Conservation (phyloP, 2,113 vertebrate genomes). For the Trochalopteron elliotii region DNA sequence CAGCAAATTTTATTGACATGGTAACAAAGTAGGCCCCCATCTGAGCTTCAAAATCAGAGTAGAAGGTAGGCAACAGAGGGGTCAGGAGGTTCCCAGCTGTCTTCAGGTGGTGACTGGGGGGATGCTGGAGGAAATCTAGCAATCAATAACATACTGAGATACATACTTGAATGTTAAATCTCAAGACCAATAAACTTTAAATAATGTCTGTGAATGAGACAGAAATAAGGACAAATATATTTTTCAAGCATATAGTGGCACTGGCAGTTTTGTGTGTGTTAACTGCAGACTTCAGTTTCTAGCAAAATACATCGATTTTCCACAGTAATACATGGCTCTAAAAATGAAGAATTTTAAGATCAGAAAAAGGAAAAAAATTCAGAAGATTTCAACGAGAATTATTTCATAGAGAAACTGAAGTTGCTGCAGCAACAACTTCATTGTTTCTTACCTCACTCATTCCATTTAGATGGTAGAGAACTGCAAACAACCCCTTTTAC, state of each 20-base stretch:
- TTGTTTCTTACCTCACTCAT: accelerated
- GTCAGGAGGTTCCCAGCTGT: not conserved
- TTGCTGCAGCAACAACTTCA: not conserved
- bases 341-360: not conserved
- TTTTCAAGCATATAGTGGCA: not conserved
- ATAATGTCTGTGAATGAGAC: not conserved
- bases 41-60: not conserved
- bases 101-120: not conserved
- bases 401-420: not conserved
- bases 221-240: not conserved
- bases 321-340: not conserved
- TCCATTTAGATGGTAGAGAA: not conserved
- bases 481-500: not conserved
- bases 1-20: not conserved
- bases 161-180: not conserved
- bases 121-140: not conserved
- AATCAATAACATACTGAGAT: not conserved
- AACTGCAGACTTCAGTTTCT: not conserved
- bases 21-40: not conserved
- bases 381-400: not conserved
- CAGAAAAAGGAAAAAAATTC: not conserved
- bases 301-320: not conserved
- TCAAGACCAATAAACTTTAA: not conserved
- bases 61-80: not conserved
- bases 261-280: not conserved